A percentile compares a stretch with the other conserved stretches of the same genome.
phyloP scores from a whole-genome alignment of 2,888 invertebrate genomes.

The Drosophila pegasa region DNA sequence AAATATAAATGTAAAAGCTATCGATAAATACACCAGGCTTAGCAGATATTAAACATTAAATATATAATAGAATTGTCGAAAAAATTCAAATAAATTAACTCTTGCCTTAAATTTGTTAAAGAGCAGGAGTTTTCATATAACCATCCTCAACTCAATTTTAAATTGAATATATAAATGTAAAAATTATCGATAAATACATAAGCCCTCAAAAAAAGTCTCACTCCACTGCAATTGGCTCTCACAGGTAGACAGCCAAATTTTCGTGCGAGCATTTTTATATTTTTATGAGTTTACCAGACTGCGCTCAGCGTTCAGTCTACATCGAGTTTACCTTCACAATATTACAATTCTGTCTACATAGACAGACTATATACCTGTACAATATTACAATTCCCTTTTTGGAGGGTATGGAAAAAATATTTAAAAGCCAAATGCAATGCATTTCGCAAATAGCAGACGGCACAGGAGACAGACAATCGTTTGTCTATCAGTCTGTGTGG shows the following conservation, averaged over 20 bases:
- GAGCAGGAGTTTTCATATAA: neutral
- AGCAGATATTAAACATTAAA: no score
- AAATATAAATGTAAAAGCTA: no score
- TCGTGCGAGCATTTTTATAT: neutral
- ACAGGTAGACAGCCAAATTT: neutral
- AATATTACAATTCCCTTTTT: no score
- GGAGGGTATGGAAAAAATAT: constrained; percentile 13
- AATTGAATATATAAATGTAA: neutral
- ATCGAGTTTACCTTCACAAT: neutral
- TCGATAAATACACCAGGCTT: no score
- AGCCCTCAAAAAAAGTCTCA: neutral
- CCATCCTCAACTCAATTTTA: neutral
- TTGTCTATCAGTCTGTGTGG: constrained; percentile 23
- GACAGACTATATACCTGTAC: neutral
- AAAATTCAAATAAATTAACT: no score
- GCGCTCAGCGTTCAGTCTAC: neutral
- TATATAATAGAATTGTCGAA: no score
- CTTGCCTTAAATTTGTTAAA: no score
- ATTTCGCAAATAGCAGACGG: constrained; percentile 36
- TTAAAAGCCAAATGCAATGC: constrained; percentile 30
- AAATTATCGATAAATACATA: neutral
- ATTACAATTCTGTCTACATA: neutral
- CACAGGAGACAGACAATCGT: constrained; percentile 34
- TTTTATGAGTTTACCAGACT: constrained; percentile 2
- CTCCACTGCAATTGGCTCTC: no score